Conservation (phyloP, 2,113 vertebrate species). For the Hirundichthys speculiger region DNA sequence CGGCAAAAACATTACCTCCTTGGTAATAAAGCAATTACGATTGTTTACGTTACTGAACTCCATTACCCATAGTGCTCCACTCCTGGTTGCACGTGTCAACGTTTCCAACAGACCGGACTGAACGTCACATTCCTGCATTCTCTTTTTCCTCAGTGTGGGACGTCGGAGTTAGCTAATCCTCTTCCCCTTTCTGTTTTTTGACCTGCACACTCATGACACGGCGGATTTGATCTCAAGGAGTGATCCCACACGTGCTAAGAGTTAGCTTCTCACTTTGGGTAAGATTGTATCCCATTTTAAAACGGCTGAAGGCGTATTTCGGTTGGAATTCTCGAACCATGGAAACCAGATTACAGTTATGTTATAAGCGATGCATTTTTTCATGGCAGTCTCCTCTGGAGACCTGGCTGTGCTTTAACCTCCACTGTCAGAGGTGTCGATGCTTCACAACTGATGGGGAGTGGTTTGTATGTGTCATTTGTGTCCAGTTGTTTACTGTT, state of each 20-base stretch:
- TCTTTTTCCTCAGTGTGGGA: conserved; percentile 61
- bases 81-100: conserved; percentile 61
- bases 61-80: conserved; percentile 71
- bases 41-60: conserved; percentile 46
- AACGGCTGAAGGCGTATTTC: conserved; percentile 24
- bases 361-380: conserved; percentile 24
- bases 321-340: conserved; percentile 11
- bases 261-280: conserved; percentile 68
- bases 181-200: conserved; percentile 17
- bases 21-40: no score
- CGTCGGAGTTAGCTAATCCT: conserved; percentile 69
- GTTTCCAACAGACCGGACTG: conserved; percentile 66
- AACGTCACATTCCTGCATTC: conserved; percentile 85
- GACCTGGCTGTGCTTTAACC: conserved; percentile 1
- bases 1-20: no score
- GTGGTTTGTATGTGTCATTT: neutral
- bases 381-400: conserved; percentile 23
- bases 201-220: conserved; percentile 74
- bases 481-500: conserved; percentile 50
- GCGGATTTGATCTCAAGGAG: conserved; percentile 68
- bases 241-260: conserved; percentile 57
- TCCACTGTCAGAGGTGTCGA: conserved; percentile 26
- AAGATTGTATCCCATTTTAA: conserved; percentile 53
- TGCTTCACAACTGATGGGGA: neutral
- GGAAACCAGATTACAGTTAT: conserved; percentile 36